A percentile compares a stretch with the other conserved stretches of the same genome.
phyloP scores from a whole-genome alignment of 2,113 vertebrate species.

The Cnemophilus loriae region DNA sequence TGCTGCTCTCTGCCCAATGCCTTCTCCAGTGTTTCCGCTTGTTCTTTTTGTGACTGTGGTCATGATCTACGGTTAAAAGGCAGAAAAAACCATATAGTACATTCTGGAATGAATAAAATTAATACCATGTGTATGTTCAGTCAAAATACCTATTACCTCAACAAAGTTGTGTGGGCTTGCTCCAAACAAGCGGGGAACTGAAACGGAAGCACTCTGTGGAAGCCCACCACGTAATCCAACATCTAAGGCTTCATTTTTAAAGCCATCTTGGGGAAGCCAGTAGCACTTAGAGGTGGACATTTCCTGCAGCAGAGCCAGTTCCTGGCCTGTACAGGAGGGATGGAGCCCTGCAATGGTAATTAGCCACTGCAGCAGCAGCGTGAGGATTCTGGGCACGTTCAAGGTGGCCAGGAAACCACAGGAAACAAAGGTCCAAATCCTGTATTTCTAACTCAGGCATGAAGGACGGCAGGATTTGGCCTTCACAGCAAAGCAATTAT shows the following conservation, averaged over 20 bases:
- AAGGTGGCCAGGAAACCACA: conserved; percentile 44
- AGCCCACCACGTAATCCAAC: not conserved
- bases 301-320: not conserved
- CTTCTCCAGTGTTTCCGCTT: conserved; percentile 65
- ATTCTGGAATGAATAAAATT: not conserved
- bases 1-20: conserved; percentile 27
- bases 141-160: not conserved
- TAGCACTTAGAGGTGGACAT: not conserved
- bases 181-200: not conserved
- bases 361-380: not conserved
- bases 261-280: not conserved
- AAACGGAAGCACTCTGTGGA: not conserved
- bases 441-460: conserved; percentile 55
- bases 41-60: conserved; percentile 74
- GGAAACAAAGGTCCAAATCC: conserved; percentile 56
- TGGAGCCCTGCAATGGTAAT: conserved; percentile 1
- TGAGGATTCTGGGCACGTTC: conserved; percentile 31
- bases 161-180: not conserved
- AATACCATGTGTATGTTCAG: not conserved
- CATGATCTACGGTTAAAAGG: conserved; percentile 75
- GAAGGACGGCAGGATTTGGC: conserved; percentile 58
- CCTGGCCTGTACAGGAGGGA: not conserved
- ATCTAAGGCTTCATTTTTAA: not conserved
- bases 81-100: not conserved
- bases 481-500: conserved; percentile 49